These are phyloP conservation scores for Rhizoglyphus robini DNA, from an alignment of 1,140 invertebrate species.

Conservation along the genomic window DNA sequence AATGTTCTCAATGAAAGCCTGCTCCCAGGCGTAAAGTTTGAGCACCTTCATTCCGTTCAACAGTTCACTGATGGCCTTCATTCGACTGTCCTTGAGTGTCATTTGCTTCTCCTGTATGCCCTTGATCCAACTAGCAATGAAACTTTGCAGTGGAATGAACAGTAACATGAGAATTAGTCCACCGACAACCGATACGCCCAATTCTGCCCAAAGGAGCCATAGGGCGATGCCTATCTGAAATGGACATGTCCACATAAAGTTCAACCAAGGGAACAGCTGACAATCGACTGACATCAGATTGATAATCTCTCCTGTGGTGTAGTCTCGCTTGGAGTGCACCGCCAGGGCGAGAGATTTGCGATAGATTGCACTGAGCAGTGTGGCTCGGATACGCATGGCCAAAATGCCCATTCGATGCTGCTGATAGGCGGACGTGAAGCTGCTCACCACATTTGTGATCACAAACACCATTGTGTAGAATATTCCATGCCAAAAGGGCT, in stretches of 20 bases:
- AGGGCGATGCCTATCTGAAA: conserved; percentile 31
- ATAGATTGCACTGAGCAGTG: conserved; percentile 28
- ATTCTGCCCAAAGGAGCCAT: too few species aligned
- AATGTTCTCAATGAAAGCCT: too few species aligned
- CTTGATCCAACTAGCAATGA: conserved; percentile 34
- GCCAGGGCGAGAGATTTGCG: conserved; percentile 25
- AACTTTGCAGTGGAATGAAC: too few species aligned
- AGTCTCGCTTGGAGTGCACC: conserved; percentile 34
- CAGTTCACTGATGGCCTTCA: conserved; percentile 34
- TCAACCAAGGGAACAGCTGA: conserved; percentile 18
- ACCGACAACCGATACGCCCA: conserved; percentile 68
- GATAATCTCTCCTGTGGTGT: conserved; percentile 26
- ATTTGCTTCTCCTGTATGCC: too few species aligned
- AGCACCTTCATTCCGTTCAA: too few species aligned
- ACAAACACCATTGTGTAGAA: conserved; percentile 49
- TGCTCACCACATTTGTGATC: conserved; percentile 16
- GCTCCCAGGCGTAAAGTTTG: too few species aligned
- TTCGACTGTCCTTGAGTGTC: conserved; percentile 32
- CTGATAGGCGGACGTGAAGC: not conserved
- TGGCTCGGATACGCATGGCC: conserved; percentile 27
- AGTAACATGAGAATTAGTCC: conserved; percentile 82
- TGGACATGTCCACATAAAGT: conserved; percentile 27
- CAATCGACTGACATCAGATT: conserved; percentile 26
- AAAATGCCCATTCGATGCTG: not conserved
- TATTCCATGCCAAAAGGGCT: conserved; percentile 62